Percentiles rank a stretch among this genome's conserved stretches.
Conservation (phyloP, 2,797 vertebrate genomes). For the Aplochiton taeniatus region DNA sequence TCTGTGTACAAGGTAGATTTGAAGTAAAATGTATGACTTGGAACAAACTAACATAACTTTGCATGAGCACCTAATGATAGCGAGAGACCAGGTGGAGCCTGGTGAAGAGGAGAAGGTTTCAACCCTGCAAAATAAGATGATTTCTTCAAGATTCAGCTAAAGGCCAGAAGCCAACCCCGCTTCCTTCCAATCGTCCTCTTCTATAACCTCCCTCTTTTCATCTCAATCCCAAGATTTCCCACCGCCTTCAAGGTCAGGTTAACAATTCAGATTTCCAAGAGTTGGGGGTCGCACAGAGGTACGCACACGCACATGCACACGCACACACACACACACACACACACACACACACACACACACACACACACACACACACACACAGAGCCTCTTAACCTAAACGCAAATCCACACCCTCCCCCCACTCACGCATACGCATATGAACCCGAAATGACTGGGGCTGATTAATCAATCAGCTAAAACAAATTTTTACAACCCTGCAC, state of each 20-base stretch:
- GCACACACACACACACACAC: constrained; percentile 36
- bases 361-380: constrained; percentile 10
- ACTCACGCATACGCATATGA: constrained; percentile 40
- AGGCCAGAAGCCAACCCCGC: background rate
- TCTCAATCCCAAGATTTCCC: constrained; percentile 20
- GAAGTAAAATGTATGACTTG: too few species aligned
- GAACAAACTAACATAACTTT: too few species aligned
- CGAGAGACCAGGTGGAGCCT: too few species aligned
- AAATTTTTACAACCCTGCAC: constrained; percentile 69
- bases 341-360: constrained; percentile 8
- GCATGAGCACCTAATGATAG: too few species aligned
- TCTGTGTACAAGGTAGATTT: too few species aligned
- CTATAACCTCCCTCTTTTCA: constrained; percentile 18
- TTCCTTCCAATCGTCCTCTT: constrained; percentile 23
- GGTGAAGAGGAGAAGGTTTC: too few species aligned
- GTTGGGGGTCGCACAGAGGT: constrained; percentile 9
- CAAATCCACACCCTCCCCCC: background rate
- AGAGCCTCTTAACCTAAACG: background rate
- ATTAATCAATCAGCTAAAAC: constrained; percentile 82
- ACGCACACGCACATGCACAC: constrained; percentile 42
- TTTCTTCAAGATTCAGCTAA: too few species aligned
- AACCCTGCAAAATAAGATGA: too few species aligned
- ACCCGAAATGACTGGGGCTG: constrained; percentile 50
- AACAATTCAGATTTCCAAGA: constrained; percentile 45
- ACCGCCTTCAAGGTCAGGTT: constrained; percentile 37